Evolutionary conservation across 2,888 invertebrate genomes (phyloP), one percentile per base, ranked within the genome.

Genomic region (Drosophila mulleri): DNA sequence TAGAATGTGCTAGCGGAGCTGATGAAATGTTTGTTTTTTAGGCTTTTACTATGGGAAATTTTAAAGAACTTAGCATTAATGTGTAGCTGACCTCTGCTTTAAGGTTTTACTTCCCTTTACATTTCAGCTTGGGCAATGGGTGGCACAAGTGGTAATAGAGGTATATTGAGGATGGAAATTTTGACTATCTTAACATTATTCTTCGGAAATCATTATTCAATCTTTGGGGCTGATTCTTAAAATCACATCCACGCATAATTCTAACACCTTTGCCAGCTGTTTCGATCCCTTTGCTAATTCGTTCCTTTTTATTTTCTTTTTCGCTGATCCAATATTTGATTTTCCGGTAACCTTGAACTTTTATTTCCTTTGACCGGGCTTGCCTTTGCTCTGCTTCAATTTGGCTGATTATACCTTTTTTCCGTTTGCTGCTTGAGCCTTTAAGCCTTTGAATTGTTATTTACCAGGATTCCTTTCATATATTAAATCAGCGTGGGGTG

Each of bases 1-100:
- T 73, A 77, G 81, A 69, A 67, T 73, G 59, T 76, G 50, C 16
- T 47, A 66, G 16, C 29, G 16, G 8, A 23, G 47, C 41, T 70
- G 48, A 74, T 57, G 60, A 72, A 59, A 59, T 39, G 35, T 29
- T 35, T 16, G 20, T 32, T 61, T 23, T 23, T 52, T 65, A 23
- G 64, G 64, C 57, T 2, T 56, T 20, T 18, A 35, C 18, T 23
- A 18, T 47, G 29, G 23, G 23, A 54, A 67, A 67, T 56, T 35
- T 45, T 3, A 12, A 26, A n/a, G 26, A 44, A 52, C 20, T 65
- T 14, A 39, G 47, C n/a, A 9, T 48, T 39, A 58, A 26, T 12
- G 45, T 14, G 26, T 9, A n/a, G 26, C 12, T 67, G 20, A 65
- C 66, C 42, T 39, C n/a, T 35, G 14, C 18, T 23, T 7, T 26